A percentile compares a stretch with the other conserved stretches of the same genome.
These are phyloP conservation scores for Bufo bufo DNA, from an alignment of 2,113 vertebrate genomes.

Conservation along the genomic window DNA sequence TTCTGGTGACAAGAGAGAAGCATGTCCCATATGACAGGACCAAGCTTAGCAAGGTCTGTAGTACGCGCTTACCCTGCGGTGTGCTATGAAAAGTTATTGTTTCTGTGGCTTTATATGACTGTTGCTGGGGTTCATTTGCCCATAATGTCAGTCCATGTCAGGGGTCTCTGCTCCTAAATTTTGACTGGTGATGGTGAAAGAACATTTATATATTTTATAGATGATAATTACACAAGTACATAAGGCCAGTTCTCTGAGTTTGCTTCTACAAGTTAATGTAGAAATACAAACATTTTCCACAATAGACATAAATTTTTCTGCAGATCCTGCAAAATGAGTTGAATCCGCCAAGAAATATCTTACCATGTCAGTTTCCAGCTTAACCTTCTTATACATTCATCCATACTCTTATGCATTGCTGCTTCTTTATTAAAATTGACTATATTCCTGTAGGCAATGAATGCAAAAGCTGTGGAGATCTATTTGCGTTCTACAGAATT, in stretches of 20 bases:
- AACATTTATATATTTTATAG: too few species aligned
- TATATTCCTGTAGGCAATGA: slow-evolving; percentile 72
- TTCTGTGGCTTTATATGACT: not conserved
- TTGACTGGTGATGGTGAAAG: too few species aligned
- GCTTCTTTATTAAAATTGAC: not conserved
- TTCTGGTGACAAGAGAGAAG: slow-evolving; percentile 80
- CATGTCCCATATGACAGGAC: slow-evolving; percentile 81
- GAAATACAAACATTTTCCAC: too few species aligned
- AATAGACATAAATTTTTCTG: too few species aligned
- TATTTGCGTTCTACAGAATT: slow-evolving; percentile 79
- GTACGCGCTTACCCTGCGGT: not conserved
- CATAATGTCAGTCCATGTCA: not conserved
- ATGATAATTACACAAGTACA: too few species aligned
- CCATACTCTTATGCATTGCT: not conserved
- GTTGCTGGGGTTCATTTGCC: too few species aligned
- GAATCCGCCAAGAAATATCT: not conserved
- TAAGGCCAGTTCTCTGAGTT: too few species aligned
- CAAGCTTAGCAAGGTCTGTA: slow-evolving; percentile 84
- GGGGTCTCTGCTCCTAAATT: too few species aligned
- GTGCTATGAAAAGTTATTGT: not conserved
- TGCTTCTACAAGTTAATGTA: too few species aligned
- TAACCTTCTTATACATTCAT: not conserved
- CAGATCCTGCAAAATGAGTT: not conserved
- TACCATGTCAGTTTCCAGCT: not conserved
- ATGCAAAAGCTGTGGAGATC: slow-evolving; percentile 70